phyloP scores from a whole-genome alignment of 1,140 invertebrate genomes.

The Nebria ingens region DNA sequence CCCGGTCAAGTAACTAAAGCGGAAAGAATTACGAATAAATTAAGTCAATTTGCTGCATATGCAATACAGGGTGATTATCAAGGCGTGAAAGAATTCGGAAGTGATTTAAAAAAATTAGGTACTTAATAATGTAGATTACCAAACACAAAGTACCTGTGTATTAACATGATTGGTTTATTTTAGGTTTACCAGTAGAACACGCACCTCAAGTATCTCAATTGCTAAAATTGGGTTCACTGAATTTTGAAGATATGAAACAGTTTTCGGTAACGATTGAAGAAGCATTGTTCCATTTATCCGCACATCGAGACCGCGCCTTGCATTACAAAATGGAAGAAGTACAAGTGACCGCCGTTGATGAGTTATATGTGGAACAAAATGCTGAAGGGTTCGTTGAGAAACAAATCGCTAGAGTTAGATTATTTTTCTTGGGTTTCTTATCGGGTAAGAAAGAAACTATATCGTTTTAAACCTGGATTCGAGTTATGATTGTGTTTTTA shows the following conservation, averaged over 20 bases:
- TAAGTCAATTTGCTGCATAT: constrained; percentile 88
- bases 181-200: constrained; percentile 94
- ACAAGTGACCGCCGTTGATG: constrained; percentile 92
- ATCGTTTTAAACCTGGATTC: constrained; percentile 11
- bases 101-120: constrained; percentile 67
- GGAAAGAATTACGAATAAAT: constrained; percentile 77
- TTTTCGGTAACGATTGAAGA: constrained; percentile 88
- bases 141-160: too few relatives aligned
- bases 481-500: constrained; percentile 25
- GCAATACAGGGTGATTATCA: constrained; percentile 90
- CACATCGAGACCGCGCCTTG: constrained; percentile 78
- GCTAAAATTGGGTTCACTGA: constrained; percentile 88
- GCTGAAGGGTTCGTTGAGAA: constrained; percentile 72
- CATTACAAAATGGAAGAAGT: constrained; percentile 98
- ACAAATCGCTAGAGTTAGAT: constrained; percentile 87
- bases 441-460: constrained; percentile 43
- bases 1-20: constrained; percentile 93
- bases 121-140: too few relatives aligned
- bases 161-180: too few relatives aligned
- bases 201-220: constrained; percentile 93
- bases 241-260: constrained; percentile 80
- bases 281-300: constrained; percentile 70
- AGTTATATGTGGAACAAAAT: constrained; percentile 89
- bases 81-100: constrained; percentile 84
- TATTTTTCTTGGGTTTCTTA: constrained; percentile 93